Evolutionary conservation across 1,140 invertebrate genomes (phyloP), one percentile per base, ranked within the genome.

Genomic region (Drosophila chauvacae): DNA sequence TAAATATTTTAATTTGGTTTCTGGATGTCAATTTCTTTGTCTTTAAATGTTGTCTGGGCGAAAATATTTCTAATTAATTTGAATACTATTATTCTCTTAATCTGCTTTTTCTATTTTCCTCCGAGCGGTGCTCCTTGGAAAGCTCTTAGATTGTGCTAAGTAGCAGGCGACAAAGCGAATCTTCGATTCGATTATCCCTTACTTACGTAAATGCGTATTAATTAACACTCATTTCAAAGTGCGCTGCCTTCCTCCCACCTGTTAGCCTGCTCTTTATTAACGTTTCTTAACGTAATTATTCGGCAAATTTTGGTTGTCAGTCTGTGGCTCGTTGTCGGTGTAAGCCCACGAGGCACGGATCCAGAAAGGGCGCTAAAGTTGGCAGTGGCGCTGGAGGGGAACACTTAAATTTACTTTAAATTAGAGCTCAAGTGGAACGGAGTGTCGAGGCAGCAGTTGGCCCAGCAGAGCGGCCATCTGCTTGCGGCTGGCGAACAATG

Each of bases 221-320:
- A 56, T 56, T 56, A 56, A 56, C 53, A 39, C 35, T 56, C 35
- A 39, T 56, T 56, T 11, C 14, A 56, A 37, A 39, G 9, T 55
- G 10, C 7, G 51, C 33, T 10, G 14, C 14, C 33, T 0, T 30
- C 10, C 16, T 51, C 13, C 30, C 18, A 7, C 33, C 18, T 37
- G 18, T 16, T 20, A 3, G 14, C 20, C 1, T 9, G 30, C 3
- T n/a, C 53, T n/a, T 26, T 20, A 23, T 23, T 23, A 23, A 23
- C 53, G 35, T 56, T 55, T 56, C 35, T 56, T 56, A 56, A 56
- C 53, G 53, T 56, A 56, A 56, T 56, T 39, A 56, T 26, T 56
- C 13, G 20, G 53, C 53, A 56, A 56, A 56, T 39, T 56, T 56
- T 16, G 20, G 35, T 23, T 55, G 33, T 16, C 51, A 55, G 51